Conservation (phyloP, 2,113 vertebrate species). For the Grallaria varia region DNA sequence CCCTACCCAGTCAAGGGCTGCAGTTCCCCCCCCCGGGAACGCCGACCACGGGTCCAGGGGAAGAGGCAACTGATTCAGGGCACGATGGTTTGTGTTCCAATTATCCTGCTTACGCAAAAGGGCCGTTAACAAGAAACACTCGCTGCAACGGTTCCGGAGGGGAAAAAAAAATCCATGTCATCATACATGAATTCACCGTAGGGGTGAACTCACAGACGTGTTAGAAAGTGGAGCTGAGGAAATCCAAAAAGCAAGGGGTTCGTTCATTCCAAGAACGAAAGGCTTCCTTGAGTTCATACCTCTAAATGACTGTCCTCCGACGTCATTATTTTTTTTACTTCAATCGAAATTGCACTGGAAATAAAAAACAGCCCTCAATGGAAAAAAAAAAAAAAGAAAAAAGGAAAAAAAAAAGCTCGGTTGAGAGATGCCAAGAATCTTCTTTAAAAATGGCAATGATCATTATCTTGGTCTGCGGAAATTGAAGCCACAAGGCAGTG, state of each 20-base stretch:
- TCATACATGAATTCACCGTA: neutral
- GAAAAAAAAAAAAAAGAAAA: neutral
- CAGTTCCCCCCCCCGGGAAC: neutral
- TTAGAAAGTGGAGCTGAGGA: neutral
- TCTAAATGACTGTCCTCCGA: neutral
- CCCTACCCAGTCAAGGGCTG: neutral
- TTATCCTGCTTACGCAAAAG: neutral
- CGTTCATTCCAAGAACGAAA: neutral
- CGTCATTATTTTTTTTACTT: neutral
- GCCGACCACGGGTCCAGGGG: neutral
- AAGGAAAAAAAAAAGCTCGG: neutral
- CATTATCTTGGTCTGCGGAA: neutral
- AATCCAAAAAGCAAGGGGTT: neutral
- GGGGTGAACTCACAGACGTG: neutral
- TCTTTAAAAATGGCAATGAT: neutral
- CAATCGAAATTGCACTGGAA: neutral
- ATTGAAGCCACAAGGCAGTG: neutral
- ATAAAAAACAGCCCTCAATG: neutral
- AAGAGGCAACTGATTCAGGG: neutral
- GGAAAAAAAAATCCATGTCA: neutral
- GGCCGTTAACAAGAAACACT: neutral
- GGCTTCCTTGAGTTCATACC: neutral
- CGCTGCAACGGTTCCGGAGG: neutral
- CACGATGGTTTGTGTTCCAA: neutral
- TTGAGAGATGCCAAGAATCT: neutral